Percentiles rank a stretch among this genome's conserved stretches.
These are phyloP conservation scores for Plecturocebus donacophilus DNA, from an alignment of 2,113 vertebrate species.

Conservation along the genomic window DNA sequence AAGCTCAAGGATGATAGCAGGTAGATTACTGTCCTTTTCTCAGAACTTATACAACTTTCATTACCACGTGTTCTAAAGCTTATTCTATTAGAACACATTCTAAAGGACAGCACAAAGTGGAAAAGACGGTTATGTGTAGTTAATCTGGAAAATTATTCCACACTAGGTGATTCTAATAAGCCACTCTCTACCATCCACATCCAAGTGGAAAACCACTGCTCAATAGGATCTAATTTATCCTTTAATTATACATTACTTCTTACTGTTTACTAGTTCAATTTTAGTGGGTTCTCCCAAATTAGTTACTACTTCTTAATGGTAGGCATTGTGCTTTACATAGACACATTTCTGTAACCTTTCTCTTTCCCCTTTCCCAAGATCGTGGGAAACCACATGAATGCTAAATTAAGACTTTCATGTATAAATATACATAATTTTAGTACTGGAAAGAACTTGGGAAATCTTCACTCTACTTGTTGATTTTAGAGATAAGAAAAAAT, in stretches of 20 bases:
- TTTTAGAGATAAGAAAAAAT: neutral
- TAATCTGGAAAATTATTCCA: neutral
- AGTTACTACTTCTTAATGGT: conserved; percentile 6
- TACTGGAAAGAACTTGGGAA: neutral
- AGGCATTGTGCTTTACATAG: neutral
- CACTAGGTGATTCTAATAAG: neutral
- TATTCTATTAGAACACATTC: neutral
- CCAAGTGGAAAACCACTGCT: neutral
- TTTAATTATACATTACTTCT: conserved; percentile 16
- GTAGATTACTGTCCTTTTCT: neutral
- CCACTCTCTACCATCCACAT: neutral
- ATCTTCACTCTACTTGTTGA: neutral
- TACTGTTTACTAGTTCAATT: conserved; percentile 36
- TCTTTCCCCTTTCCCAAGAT: neutral
- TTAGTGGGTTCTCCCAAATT: conserved; percentile 8
- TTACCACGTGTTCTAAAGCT: neutral
- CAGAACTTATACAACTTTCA: neutral
- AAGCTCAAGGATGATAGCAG: neutral
- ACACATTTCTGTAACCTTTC: neutral
- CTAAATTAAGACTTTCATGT: neutral
- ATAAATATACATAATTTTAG: neutral
- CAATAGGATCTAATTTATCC: neutral
- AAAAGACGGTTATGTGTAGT: neutral
- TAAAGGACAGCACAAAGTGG: neutral
- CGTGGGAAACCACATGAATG: neutral